Evolutionary conservation across 2,113 vertebrate genomes (phyloP).

Genomic region (Lycocorax pyrrhopterus): DNA sequence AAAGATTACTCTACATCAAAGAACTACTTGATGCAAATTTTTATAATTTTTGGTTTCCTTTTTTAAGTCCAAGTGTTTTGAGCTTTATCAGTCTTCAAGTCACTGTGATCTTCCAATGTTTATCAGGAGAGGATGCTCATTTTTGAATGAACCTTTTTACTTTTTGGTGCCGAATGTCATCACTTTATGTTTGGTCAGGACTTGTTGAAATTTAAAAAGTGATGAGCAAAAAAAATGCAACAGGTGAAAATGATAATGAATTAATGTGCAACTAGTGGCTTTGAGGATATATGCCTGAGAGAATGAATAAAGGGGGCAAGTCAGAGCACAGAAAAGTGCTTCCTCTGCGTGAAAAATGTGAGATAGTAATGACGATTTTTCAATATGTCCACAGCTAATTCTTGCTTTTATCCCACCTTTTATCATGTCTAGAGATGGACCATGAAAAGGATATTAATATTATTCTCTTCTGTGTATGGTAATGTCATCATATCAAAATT

Average conservation of each 20-base stretch:
- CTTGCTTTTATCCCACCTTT: not conserved
- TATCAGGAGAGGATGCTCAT: not conserved
- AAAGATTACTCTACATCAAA: not conserved
- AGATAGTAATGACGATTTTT: not conserved
- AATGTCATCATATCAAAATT: not conserved
- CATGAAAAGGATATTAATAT: not conserved
- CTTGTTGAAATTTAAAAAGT: not conserved
- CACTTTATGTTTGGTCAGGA: not conserved
- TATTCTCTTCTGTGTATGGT: not conserved
- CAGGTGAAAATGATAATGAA: not conserved
- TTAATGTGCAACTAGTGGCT: not conserved
- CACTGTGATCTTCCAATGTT: not conserved
- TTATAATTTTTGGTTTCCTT: not conserved
- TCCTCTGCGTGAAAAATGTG: not conserved
- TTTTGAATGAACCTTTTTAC: not conserved
- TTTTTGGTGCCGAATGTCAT: accelerated
- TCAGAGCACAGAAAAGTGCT: not conserved
- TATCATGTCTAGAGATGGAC: not conserved
- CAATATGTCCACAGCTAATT: not conserved
- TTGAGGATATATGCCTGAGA: not conserved
- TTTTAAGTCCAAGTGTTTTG: not conserved
- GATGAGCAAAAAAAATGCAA: not conserved
- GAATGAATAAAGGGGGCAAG: not conserved
- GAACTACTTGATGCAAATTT: not conserved
- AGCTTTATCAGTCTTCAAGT: not conserved